Base-by-base conservation (phyloP, 2,113 vertebrate species). In the Dasyprocta punctata region DNA sequence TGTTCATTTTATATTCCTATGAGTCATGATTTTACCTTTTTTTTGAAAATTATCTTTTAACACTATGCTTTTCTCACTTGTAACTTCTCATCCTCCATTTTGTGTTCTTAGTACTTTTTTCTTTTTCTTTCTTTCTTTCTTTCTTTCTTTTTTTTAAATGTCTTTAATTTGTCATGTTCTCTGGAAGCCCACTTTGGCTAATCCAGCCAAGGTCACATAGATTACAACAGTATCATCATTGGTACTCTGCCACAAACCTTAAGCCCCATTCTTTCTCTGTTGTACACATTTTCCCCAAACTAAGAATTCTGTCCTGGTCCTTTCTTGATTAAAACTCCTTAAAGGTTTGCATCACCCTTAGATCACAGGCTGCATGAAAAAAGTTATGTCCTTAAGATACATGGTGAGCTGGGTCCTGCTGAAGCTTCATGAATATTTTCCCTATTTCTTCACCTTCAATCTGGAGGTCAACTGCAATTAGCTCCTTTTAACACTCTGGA, bases 1-100 rank as follows among this genome's bases (percentile, higher is more conserved):
- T 89, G 83, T 96, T 97, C 86, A 83, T 78, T 96, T 95, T 96
- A 80, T 73, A 78, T 77, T 75, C 47, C 47, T 54, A 13, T 86
- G 92, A 97, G 69, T 91, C 97, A 95, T 30, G 26, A 69, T 86
- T 88, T 78, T 92, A 85, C 26, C 41, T 33, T 90, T 78, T 71
- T 65, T 75, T 73, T 28, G 41, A 81, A 38, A 75, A 22, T n/a
- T 54, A 38, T 82, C 86, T 89, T 91, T 75, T 38, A 89, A 24
- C 82, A 49, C 30, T 24, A 36, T 63, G 22, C 38, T 75, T 75
- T 97, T 90, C 73, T 89, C 75, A 80, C 26, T 89, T 2, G 0
- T 30, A 44, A 61, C n/a, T 95, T 85, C 77, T 49, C 0, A 17
- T 75, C 30, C 47, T 91, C 93, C 47, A 19, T 41, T 65, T 61